Percentiles rank a stretch among this genome's conserved stretches.
Conservation (phyloP, 2,797 vertebrate genomes). For the Molossus molossus region DNA sequence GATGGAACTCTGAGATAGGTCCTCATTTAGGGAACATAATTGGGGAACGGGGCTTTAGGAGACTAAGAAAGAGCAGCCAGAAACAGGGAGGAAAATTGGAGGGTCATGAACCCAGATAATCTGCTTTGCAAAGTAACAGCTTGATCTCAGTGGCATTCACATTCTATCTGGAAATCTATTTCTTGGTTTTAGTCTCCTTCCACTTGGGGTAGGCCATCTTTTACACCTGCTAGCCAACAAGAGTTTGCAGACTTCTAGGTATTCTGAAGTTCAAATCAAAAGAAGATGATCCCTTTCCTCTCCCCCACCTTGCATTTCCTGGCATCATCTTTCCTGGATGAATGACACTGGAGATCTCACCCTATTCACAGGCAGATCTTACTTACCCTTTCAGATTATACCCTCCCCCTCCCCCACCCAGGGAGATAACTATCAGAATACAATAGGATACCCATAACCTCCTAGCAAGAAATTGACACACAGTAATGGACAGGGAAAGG, state of each 20-base stretch:
- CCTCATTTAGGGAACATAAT: background rate
- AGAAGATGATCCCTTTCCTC: background rate
- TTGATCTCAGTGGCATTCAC: background rate
- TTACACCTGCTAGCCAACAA: slow-evolving; percentile 3
- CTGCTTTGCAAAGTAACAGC: slow-evolving; percentile 7
- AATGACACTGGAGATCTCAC: slow-evolving; percentile 2
- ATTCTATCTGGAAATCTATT: background rate
- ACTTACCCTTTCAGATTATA: background rate
- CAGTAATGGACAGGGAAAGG: background rate
- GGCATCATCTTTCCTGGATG: slow-evolving; percentile 29
- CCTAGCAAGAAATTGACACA: background rate
- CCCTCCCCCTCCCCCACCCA: background rate
- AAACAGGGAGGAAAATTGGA: background rate
- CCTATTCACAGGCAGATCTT: background rate
- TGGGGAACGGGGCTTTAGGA: background rate
- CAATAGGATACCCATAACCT: background rate
- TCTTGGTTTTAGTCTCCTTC: background rate
- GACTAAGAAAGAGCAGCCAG: background rate
- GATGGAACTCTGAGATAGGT: background rate
- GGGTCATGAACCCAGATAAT: slow-evolving; percentile 18
- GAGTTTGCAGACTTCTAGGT: background rate
- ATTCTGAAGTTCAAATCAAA: background rate
- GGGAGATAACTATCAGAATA: slow-evolving; percentile 16
- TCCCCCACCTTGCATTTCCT: background rate
- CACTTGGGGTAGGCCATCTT: background rate